A percentile compares a stretch with the other conserved stretches of the same genome.
phyloP scores from a whole-genome alignment of 1,140 invertebrate genomes.

The Condylostylus longicornis region DNA sequence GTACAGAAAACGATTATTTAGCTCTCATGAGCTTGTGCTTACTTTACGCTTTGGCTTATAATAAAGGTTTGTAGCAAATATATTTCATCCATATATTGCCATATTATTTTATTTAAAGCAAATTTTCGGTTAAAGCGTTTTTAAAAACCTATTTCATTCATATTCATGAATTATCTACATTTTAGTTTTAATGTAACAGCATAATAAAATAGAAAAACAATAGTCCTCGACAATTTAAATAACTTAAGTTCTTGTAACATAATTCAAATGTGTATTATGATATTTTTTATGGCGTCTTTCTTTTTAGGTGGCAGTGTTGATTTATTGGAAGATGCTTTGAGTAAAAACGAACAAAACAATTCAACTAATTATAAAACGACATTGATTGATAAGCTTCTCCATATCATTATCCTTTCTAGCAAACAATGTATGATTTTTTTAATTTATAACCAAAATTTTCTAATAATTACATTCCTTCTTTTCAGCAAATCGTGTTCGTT shows the following conservation, averaged over 20 bases:
- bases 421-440: constrained; percentile 48
- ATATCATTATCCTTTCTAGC: constrained; percentile 65
- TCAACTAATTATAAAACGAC: constrained; percentile 52
- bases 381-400: constrained; percentile 62
- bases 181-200: no score
- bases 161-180: no score
- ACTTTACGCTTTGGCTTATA: constrained; percentile 84
- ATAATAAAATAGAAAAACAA: no score
- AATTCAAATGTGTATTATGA: no score
- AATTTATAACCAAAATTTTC: neutral
- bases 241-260: no score
- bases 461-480: neutral
- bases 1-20: constrained; percentile 85
- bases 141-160: no score
- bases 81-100: no score
- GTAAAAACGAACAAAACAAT: constrained; percentile 21
- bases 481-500: constrained; percentile 59
- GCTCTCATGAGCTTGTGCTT: constrained; percentile 83
- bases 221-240: no score
- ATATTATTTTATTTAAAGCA: no score
- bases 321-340: constrained; percentile 50
- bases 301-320: constrained; percentile 56
- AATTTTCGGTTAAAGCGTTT: no score
- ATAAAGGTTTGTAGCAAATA: constrained; percentile 74
- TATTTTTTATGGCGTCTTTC: no score